These are phyloP conservation scores for Bombycilla garrulus DNA, from an alignment of 2,113 vertebrate species.

Conservation along the genomic window DNA sequence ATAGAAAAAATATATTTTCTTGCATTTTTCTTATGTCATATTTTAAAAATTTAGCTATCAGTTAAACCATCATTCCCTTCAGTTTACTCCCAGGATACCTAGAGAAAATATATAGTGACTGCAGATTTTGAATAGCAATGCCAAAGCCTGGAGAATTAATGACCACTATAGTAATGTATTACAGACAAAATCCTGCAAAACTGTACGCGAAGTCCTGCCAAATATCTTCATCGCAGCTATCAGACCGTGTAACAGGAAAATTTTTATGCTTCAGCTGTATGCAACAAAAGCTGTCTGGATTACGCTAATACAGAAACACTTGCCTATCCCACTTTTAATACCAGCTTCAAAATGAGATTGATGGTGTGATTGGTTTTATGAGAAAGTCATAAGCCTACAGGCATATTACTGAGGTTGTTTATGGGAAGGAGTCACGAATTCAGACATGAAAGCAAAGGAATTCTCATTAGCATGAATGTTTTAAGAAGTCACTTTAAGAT, in stretches of 20 bases:
- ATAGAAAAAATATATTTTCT: neutral
- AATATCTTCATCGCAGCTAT: neutral
- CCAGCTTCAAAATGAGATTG: conserved; percentile 5
- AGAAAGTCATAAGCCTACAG: neutral
- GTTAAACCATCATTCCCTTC: neutral
- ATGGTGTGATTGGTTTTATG: neutral
- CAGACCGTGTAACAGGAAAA: neutral
- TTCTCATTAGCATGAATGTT: neutral
- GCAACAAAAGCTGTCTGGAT: neutral
- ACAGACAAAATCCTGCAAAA: neutral
- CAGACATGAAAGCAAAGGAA: conserved; percentile 7
- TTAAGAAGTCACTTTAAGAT: neutral
- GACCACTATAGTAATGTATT: neutral
- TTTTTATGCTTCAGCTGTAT: neutral
- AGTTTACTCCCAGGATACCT: neutral
- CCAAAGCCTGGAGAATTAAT: neutral
- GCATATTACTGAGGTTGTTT: neutral
- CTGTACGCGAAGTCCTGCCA: neutral
- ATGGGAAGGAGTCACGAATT: neutral
- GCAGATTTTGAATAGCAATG: neutral
- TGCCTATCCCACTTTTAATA: neutral
- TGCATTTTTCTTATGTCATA: neutral
- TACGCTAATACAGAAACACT: neutral
- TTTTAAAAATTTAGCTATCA: neutral
- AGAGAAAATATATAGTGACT: neutral